Evolutionary conservation across 2,797 vertebrate genomes (phyloP), one percentile per base, ranked within the genome.

Genomic region (Pitangus sulphuratus): DNA sequence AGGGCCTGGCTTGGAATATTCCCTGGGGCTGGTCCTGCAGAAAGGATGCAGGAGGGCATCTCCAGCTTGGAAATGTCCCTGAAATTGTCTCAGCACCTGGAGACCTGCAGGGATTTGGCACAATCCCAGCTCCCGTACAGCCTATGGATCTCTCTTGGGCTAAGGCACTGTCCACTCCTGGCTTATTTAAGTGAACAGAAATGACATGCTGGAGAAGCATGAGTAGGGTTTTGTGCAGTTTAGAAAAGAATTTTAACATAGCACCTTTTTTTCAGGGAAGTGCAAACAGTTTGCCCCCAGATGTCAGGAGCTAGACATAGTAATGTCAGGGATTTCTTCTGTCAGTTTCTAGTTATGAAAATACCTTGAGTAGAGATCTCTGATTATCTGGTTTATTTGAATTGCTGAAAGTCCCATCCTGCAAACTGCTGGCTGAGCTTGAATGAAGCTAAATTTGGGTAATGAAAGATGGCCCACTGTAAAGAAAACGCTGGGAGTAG

Each of bases 401-500:
- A 65, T 81, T 69, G 54, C 89, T 69, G 39, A n/a, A 90, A 87
- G 56, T 37, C 4, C 1, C 28, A 25, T 87, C 53, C 58, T 93
- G 58, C 44, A 90, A 51, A 79, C 45, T 87, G 58, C 91, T 96
- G 85, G 44, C 83, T 91, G 79, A 93, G 60, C 89, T 84, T 47
- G 66, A 48, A 24, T 84, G 48, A 82, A 82, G 77, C 42, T 76
- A 76, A 94, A 87, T 89, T 86, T 82, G 83, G 45, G 70, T 72
- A 83, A 70, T 50, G 81, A 87, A 93, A 89, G 51, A 69, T 87
- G 79, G 77, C 60, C 83, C 48, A 47, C 33, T 37, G 60, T 77
- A 95, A 84, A 84, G 74, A 78, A 86, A 91, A 87, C 74, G n/a
- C 75, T 87, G 45, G 53, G 56, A 94, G 84, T 76, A 86, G 40